Evolutionary conservation across 2,113 vertebrate species (phyloP).

Genomic region (Entelurus aequoreus): DNA sequence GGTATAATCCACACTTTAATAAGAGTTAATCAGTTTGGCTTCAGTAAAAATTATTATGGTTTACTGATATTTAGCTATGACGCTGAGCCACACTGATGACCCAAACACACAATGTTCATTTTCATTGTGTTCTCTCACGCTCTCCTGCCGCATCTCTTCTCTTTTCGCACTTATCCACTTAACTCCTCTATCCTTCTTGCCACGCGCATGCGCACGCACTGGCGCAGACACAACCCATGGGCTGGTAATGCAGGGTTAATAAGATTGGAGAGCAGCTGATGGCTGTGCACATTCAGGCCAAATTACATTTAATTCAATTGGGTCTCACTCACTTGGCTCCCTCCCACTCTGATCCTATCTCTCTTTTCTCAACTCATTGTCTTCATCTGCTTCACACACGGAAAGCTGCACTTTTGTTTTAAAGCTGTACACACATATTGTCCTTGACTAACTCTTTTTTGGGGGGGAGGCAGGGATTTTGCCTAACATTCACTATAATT

Average conservation of each 20-base stretch:
- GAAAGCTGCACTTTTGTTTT: constrained; percentile 8
- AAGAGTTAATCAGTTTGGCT: constrained; percentile 22
- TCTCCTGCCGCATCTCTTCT: neutral
- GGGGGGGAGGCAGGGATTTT: neutral
- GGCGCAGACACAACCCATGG: constrained; percentile 22
- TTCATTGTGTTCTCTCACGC: constrained; percentile 28
- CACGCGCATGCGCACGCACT: constrained; percentile 24
- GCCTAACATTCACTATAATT: too few species aligned
- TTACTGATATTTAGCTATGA: constrained; percentile 29
- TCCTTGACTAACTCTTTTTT: constrained; percentile 13
- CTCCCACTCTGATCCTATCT: constrained; percentile 34
- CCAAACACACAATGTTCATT: constrained; percentile 39
- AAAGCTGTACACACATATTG: neutral
- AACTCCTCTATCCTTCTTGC: constrained; percentile 37
- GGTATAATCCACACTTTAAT: constrained; percentile 18
- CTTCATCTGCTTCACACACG: constrained; percentile 20
- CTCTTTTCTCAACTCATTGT: constrained; percentile 31
- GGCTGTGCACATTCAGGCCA: constrained; percentile 87
- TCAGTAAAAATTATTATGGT: constrained; percentile 38
- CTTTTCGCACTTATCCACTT: constrained; percentile 52
- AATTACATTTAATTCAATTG: constrained; percentile 94
- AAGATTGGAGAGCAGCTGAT: constrained; percentile 85
- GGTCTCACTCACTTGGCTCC: constrained; percentile 64
- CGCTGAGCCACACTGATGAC: constrained; percentile 43
- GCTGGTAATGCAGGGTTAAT: constrained; percentile 88